Evolutionary conservation across 1,140 invertebrate species (phyloP).

Genomic region (Vanessa atalanta): DNA sequence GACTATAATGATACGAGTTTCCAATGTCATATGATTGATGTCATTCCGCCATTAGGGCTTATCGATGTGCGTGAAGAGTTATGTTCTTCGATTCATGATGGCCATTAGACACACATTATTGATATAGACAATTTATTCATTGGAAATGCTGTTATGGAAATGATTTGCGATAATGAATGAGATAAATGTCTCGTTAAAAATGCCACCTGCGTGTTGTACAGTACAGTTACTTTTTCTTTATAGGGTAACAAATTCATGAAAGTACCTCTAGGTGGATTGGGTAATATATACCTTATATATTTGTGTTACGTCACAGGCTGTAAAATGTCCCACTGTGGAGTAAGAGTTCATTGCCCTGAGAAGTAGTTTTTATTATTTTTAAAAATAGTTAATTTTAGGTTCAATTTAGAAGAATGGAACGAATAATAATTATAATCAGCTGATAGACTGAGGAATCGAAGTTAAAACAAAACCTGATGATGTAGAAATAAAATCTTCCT

Average conservation of each 20-base stretch:
- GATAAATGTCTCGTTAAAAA: slow-evolving; percentile 22
- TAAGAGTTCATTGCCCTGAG: too few species aligned
- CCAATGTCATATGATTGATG: slow-evolving; percentile 31
- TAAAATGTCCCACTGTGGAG: too few species aligned
- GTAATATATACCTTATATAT: too few species aligned
- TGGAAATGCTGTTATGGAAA: slow-evolving; percentile 4
- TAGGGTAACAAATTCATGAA: background rate
- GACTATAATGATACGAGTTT: slow-evolving; percentile 16
- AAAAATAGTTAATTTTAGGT: too few species aligned
- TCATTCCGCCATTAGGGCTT: slow-evolving; percentile 18
- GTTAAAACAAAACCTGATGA: too few species aligned
- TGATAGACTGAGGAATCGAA: too few species aligned
- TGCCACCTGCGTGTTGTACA: slow-evolving; percentile 13
- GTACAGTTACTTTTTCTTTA: slow-evolving; percentile 2
- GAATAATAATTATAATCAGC: too few species aligned
- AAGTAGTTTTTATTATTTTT: too few species aligned
- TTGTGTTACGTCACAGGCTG: too few species aligned
- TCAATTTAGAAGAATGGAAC: too few species aligned
- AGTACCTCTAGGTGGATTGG: too few species aligned
- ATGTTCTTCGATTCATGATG: slow-evolving; percentile 13
- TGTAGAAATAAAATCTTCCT: too few species aligned
- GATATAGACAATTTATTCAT: slow-evolving; percentile 27
- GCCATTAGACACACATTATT: slow-evolving; percentile 20
- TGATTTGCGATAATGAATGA: slow-evolving; percentile 12
- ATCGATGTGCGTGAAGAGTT: slow-evolving; percentile 18